Evolutionary conservation across 2,797 vertebrate genomes (phyloP).

Genomic region (Labroides dimidiatus): DNA sequence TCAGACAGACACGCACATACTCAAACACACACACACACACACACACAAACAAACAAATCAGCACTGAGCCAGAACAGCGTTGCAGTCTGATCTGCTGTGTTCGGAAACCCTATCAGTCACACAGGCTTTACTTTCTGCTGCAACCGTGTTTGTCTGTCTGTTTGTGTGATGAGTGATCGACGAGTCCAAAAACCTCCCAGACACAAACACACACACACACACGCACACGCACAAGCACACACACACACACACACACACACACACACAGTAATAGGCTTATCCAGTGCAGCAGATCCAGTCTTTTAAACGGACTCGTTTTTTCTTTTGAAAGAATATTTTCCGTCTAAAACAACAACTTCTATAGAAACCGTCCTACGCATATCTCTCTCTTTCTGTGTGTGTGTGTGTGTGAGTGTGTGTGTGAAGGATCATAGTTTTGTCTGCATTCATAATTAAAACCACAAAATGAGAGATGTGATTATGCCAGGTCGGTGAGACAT

Average conservation of each 20-base stretch:
- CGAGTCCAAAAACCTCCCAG: slow-evolving; percentile 42
- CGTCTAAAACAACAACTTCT: slow-evolving; percentile 36
- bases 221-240: slow-evolving; percentile 14
- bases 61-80: slow-evolving; percentile 48
- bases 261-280: slow-evolving; percentile 66
- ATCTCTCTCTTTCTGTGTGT: slow-evolving; percentile 2
- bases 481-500: slow-evolving; percentile 8
- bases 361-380: slow-evolving; percentile 35
- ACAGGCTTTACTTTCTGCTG: slow-evolving; percentile 58
- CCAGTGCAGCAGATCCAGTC: slow-evolving; percentile 53
- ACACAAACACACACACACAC: slow-evolving; percentile 36
- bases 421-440: not conserved
- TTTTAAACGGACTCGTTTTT: slow-evolving; percentile 48
- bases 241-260: slow-evolving; percentile 25
- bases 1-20: slow-evolving; percentile 3
- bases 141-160: slow-evolving; percentile 20
- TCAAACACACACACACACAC: slow-evolving; percentile 12
- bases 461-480: slow-evolving; percentile 5
- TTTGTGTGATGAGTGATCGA: slow-evolving; percentile 52
- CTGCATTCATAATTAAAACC: slow-evolving; percentile 12
- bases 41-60: slow-evolving; percentile 28
- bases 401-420: not conserved
- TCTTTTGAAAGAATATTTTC: slow-evolving; percentile 46
- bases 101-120: slow-evolving; percentile 71
- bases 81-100: slow-evolving; percentile 56